Conservation (phyloP, 2,113 vertebrate genomes). For the Heterocephalus glaber region DNA sequence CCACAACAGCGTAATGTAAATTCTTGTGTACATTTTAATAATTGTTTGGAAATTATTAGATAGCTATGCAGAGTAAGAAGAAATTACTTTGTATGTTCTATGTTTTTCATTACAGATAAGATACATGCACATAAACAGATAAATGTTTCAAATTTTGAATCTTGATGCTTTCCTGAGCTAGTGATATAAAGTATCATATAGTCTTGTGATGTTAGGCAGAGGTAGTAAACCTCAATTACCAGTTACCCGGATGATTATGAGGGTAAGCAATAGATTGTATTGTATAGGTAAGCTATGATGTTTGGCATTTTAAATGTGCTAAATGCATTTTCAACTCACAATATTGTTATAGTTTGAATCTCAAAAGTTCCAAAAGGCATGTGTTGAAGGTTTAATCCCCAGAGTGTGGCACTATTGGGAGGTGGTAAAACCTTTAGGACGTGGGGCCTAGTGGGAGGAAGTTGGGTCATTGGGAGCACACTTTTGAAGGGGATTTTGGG, state of each 20-base stretch:
- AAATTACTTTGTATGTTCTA: background rate
- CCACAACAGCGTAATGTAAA: conserved; percentile 10
- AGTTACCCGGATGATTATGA: background rate
- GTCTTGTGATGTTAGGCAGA: background rate
- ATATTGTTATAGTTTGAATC: background rate
- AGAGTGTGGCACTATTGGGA: background rate
- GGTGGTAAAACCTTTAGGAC: background rate
- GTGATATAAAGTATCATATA: no score
- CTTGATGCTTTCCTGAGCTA: background rate
- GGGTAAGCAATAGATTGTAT: background rate
- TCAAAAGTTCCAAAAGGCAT: background rate
- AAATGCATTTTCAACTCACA: background rate
- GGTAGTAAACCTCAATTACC: background rate
- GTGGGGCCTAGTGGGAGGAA: background rate
- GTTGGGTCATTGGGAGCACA: background rate
- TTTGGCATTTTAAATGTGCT: background rate
- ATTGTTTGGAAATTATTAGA: conserved; percentile 52
- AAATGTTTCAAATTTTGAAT: background rate
- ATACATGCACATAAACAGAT: background rate
- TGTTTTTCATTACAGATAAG: conserved; percentile 48
- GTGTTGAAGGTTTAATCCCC: background rate
- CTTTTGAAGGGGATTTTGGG: background rate
- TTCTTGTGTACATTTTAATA: conserved; percentile 18
- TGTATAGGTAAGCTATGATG: background rate
- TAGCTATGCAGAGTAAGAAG: background rate